Conservation (phyloP, 1,140 invertebrate genomes). For the Heliconius congener region DNA sequence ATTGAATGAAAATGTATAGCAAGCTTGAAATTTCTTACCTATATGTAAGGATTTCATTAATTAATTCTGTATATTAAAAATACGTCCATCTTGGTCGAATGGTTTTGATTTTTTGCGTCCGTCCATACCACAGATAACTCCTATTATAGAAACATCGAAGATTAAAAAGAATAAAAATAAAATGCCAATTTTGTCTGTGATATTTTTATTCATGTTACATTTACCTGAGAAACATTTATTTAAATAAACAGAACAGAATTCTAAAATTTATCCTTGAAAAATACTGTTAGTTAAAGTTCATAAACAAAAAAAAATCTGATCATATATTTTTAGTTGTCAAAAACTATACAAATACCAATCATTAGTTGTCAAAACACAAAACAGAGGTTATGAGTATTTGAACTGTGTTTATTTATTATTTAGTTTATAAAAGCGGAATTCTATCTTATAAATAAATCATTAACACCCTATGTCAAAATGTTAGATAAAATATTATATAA, state of each 20-base stretch:
- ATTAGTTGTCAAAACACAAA: not conserved
- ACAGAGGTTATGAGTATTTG: not conserved
- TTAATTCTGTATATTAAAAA: constrained; percentile 50
- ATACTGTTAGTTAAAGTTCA: not conserved
- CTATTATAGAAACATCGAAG: not conserved
- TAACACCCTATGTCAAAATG: constrained; percentile 45
- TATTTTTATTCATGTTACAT: not conserved
- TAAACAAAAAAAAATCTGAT: not conserved
- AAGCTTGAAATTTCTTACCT: constrained; percentile 51
- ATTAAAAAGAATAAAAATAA: constrained; percentile 51
- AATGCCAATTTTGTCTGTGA: constrained; percentile 37
- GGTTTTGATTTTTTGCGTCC: constrained; percentile 55
- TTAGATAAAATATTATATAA: constrained; percentile 85
- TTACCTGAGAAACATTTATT: not conserved
- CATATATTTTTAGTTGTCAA: not conserved
- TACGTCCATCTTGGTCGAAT: constrained; percentile 72
- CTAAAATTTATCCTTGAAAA: not conserved
- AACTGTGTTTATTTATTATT: not conserved
- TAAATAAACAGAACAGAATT: not conserved
- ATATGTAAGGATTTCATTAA: constrained; percentile 46
- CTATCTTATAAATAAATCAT: no score
- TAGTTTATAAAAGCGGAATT: no score
- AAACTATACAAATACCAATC: not conserved
- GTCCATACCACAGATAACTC: constrained; percentile 8
- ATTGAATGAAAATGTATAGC: constrained; percentile 34